phyloP scores from a whole-genome alignment of 2,888 invertebrate genomes.

The Cosmopolites sordidus region DNA sequence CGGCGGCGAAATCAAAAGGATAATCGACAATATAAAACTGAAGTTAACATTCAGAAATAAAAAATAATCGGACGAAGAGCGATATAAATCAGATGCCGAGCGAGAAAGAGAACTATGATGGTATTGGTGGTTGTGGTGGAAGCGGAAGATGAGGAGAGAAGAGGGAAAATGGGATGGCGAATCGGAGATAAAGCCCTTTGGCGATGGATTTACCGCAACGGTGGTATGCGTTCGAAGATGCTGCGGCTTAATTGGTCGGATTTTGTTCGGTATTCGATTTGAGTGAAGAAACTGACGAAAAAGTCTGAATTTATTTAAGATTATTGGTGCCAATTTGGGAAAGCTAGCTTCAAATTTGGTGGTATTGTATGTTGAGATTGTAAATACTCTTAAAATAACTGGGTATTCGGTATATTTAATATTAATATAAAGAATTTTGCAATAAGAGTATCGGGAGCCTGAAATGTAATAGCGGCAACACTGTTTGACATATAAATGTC shows the following conservation, averaged over 20 bases:
- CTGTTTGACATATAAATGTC: too few relatives aligned
- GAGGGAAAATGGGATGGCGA: neutral
- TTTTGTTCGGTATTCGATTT: neutral
- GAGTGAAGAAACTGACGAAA: too few relatives aligned
- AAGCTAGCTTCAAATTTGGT: too few relatives aligned
- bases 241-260: neutral
- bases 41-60: conserved; percentile 50
- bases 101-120: neutral
- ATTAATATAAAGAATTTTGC: too few relatives aligned
- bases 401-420: too few relatives aligned
- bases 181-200: neutral
- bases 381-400: too few relatives aligned
- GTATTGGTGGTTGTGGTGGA: neutral
- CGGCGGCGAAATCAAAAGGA: conserved; percentile 46
- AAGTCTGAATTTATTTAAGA: neutral
- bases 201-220: neutral
- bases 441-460: too few relatives aligned
- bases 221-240: neutral
- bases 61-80: conserved; percentile 49
- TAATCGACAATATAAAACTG: conserved; percentile 51
- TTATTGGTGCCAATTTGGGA: too few relatives aligned
- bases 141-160: neutral
- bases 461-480: too few relatives aligned
- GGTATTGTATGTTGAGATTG: too few relatives aligned
- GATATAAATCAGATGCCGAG: conserved; percentile 46